Percentiles rank a stretch among this genome's conserved stretches.
phyloP scores from a whole-genome alignment of 2,113 vertebrate species.

The Pluvianellus socialis region DNA sequence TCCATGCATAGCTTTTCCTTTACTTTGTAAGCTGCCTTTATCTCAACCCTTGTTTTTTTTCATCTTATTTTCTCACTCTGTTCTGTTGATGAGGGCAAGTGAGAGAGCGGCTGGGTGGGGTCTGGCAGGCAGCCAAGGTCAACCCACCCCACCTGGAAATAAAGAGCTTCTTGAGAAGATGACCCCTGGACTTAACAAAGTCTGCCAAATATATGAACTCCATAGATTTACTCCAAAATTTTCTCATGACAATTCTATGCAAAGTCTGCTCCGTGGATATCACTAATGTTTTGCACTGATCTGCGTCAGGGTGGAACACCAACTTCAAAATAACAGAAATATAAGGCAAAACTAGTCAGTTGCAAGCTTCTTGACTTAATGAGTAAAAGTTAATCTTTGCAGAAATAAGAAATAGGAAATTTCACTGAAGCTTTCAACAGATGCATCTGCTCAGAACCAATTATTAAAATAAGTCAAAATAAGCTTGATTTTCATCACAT shows the following conservation, averaged over 20 bases:
- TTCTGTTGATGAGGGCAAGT: background rate
- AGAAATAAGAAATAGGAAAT: background rate
- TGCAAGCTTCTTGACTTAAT: background rate
- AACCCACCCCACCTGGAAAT: background rate
- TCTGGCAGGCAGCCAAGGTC: background rate
- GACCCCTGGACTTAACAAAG: background rate
- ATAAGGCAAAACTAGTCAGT: background rate
- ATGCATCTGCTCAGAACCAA: background rate
- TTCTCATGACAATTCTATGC: background rate
- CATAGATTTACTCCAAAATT: background rate
- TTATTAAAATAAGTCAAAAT: background rate
- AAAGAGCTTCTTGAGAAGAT: background rate
- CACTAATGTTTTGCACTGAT: background rate
- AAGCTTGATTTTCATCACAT: background rate
- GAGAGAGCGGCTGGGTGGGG: fast-evolving
- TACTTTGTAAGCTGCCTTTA: fast-evolving
- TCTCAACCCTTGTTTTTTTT: background rate
- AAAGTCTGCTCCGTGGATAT: background rate
- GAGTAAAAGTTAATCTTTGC: background rate
- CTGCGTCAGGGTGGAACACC: background rate
- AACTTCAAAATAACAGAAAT: background rate
- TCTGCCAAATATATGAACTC: background rate
- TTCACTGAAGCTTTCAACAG: background rate
- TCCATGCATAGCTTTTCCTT: background rate
- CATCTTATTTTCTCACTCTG: background rate